Evolutionary conservation across 2,113 vertebrate species (phyloP), one percentile per base, ranked within the genome.

Genomic region (Aspiorhynchus laticeps): DNA sequence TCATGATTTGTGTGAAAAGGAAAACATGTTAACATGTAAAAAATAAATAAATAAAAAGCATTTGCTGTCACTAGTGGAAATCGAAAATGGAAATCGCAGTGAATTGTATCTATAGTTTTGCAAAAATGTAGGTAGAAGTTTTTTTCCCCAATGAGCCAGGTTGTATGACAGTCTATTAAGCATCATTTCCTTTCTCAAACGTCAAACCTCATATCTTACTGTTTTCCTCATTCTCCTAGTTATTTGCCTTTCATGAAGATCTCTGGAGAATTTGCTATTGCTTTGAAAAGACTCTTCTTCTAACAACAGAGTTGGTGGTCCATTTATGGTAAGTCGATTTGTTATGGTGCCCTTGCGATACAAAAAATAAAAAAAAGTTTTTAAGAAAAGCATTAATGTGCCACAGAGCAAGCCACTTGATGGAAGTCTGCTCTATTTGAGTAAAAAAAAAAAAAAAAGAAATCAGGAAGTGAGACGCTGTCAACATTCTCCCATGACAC

Each of bases 401-500:
- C 21, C 41, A 80, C 6, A 14, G 51, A 26, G 36, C 2, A 17
- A 46, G 86, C 21, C 26, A 26, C 46, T 87, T 63, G 10, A 28
- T 26, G 38, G 48, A 89, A 74, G 87, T 67, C 24, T 73, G 38
- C 71, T 82, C 83, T 24, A 43, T 88, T 88, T 71, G 26, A 19
- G 65, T 53, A 28, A n/a, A 7, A 38, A 53, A 83, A 79, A 78
- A 43, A 78, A 53, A 33, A 48, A 83, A 82, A 71, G 56, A 82
- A 80, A 79, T 51, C 38, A 87, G 79, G 48, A 83, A 85, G 73
- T 46, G 79, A 81, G 73, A 53, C 67, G 79, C 53, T 84, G 83
- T 90, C 85, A 87, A 46, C 79, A 33, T 59, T 67, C 53, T 90
- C 79, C 80, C 59, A 65, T 84, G 83, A 86, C 67, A 48, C 87